phyloP scores from a whole-genome alignment of 2,888 invertebrate genomes.

The Lasioglossum figueresi region DNA sequence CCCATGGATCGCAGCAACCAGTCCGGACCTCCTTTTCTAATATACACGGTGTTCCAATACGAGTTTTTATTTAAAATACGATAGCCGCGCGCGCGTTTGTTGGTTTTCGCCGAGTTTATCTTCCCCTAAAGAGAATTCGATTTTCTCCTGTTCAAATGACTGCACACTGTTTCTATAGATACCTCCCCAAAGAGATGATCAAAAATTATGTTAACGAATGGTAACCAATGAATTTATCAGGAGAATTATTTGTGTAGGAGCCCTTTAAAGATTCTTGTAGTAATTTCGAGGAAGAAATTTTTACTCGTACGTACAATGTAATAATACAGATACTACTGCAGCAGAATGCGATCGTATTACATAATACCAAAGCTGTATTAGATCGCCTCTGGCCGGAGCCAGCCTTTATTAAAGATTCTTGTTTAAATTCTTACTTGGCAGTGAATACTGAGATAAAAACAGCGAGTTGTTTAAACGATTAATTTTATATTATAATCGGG shows the following conservation, averaged over 20 bases:
- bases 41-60: slow-evolving; percentile 6
- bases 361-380: not conserved
- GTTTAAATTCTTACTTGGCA: not conserved
- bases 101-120: not conserved
- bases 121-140: not conserved
- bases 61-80: slow-evolving; percentile 11
- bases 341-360: not conserved
- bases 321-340: not conserved
- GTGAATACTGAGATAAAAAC: not conserved
- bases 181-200: not conserved
- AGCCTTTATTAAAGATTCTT: slow-evolving; percentile 3
- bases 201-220: not conserved
- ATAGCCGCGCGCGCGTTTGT: not conserved
- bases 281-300: not conserved
- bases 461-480: not conserved
- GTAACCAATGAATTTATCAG: not conserved
- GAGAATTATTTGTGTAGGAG: too few species aligned
- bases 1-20: slow-evolving; percentile 9
- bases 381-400: not conserved
- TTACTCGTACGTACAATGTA: not conserved
- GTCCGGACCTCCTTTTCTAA: not conserved
- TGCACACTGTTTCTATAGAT: not conserved
- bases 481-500: not conserved
- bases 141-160: not conserved
- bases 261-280: not conserved